Conservation (phyloP, 2,797 vertebrate species). For the Pangasius djambal region DNA sequence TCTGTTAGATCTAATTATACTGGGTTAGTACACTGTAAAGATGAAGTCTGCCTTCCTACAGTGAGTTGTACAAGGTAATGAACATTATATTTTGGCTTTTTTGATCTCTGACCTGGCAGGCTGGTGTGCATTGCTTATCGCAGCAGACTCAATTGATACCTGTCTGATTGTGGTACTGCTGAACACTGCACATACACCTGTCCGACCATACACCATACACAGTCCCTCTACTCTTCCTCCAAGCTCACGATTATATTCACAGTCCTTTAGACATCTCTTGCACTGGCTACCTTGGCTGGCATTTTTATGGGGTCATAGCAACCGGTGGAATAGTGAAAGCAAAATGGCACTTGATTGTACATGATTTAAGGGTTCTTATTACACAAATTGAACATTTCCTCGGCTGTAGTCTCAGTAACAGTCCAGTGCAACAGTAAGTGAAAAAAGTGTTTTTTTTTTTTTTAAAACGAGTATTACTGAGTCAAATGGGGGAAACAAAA, state of each 20-base stretch:
- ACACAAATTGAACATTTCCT: conserved; percentile 27
- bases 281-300: not conserved
- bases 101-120: not conserved
- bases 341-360: conserved; percentile 27
- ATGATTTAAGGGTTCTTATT: conserved; percentile 26
- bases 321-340: conserved; percentile 23
- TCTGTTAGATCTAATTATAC: conserved; percentile 19
- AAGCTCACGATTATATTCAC: not conserved
- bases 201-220: conserved; percentile 2
- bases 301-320: not conserved
- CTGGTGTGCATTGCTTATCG: not conserved
- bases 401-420: conserved; percentile 15
- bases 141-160: not conserved
- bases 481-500: conserved; percentile 9
- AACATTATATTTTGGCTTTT: not conserved
- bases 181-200: not conserved
- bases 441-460: conserved; percentile 14
- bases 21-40: conserved; percentile 9
- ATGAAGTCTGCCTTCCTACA: not conserved
- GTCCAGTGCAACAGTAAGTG: not conserved
- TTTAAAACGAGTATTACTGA: conserved; percentile 17
- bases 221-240: not conserved
- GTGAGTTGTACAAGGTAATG: not conserved
- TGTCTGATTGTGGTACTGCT: not conserved
- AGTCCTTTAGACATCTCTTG: not conserved